phyloP scores from a whole-genome alignment of 1,140 invertebrate genomes.

The Drosophila quadrilineata region DNA sequence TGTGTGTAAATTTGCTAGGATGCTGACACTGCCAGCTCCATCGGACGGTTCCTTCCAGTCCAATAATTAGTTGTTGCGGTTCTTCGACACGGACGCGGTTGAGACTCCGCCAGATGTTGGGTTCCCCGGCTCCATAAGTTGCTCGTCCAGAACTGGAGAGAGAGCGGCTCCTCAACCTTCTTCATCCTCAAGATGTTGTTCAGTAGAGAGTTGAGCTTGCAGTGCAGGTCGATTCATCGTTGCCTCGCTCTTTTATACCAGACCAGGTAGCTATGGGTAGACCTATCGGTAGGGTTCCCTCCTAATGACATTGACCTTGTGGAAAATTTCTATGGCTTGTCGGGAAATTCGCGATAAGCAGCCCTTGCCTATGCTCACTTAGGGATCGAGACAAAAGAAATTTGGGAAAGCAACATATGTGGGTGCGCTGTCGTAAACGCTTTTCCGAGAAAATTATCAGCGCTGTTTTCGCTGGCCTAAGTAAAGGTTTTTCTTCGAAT shows the following conservation, averaged over 20 bases:
- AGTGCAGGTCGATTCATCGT: slow-evolving; percentile 48
- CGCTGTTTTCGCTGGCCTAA: not conserved
- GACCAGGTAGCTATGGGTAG: slow-evolving; percentile 39
- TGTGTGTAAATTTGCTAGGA: slow-evolving; percentile 16
- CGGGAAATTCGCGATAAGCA: too few species aligned
- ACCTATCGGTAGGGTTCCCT: not conserved
- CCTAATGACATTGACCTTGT: slow-evolving; percentile 68
- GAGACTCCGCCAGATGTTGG: not conserved
- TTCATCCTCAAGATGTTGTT: slow-evolving; percentile 38
- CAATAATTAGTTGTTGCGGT: too few species aligned
- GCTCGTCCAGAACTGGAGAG: not conserved
- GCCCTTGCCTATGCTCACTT: slow-evolving; percentile 3
- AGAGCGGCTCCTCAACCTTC: too few species aligned
- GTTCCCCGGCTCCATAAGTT: not conserved
- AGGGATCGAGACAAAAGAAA: not conserved
- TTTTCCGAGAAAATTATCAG: slow-evolving; percentile 2
- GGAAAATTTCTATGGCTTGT: slow-evolving; percentile 21
- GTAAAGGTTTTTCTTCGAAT: slow-evolving; percentile 12
- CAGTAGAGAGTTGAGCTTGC: slow-evolving; percentile 43
- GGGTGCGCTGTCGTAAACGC: not conserved
- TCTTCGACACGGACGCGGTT: too few species aligned
- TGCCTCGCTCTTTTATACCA: slow-evolving; percentile 46
- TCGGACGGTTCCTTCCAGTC: not conserved
- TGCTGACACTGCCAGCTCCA: slow-evolving; percentile 40
- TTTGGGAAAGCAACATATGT: not conserved